Evolutionary conservation across 2,888 invertebrate genomes (phyloP).

Genomic region (Oithona nana): DNA sequence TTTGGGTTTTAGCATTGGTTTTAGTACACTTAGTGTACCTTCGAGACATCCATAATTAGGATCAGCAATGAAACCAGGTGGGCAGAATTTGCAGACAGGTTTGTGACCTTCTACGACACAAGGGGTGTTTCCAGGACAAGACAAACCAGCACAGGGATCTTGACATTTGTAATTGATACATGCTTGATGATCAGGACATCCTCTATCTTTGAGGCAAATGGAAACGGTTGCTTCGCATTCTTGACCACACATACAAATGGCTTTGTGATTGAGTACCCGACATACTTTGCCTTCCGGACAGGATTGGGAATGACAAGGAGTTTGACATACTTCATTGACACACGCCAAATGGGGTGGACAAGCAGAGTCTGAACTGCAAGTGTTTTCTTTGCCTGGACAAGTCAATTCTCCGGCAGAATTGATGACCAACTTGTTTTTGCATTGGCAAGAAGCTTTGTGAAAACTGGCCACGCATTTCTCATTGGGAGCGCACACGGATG

Average conservation of each 20-base stretch:
- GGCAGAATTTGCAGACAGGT: constrained; percentile 88
- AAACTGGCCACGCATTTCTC: constrained; percentile 72
- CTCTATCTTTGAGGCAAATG: constrained; percentile 71
- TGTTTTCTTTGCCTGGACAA: constrained; percentile 50
- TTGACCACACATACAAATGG: constrained; percentile 58
- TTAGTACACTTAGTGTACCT: constrained; percentile 43
- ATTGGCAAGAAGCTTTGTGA: constrained; percentile 67
- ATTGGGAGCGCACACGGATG: constrained; percentile 28
- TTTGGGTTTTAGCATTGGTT: no score
- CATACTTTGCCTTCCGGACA: constrained; percentile 68
- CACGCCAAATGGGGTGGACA: constrained; percentile 72
- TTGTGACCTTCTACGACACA: constrained; percentile 87
- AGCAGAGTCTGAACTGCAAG: constrained; percentile 56
- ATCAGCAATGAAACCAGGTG: constrained; percentile 76
- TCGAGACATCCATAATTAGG: constrained; percentile 81
- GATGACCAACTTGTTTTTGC: constrained; percentile 67
- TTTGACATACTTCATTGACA: constrained; percentile 59
- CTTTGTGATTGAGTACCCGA: constrained; percentile 66
- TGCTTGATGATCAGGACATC: constrained; percentile 63
- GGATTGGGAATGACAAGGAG: constrained; percentile 55
- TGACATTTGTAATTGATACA: constrained; percentile 68
- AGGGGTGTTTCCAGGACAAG: constrained; percentile 63
- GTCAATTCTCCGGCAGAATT: constrained; percentile 69
- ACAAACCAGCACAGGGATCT: constrained; percentile 67
- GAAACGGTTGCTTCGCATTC: constrained; percentile 61